A percentile compares a stretch with the other conserved stretches of the same genome.
phyloP scores from a whole-genome alignment of 2,113 vertebrate genomes.

The Stigmatopora argus region DNA sequence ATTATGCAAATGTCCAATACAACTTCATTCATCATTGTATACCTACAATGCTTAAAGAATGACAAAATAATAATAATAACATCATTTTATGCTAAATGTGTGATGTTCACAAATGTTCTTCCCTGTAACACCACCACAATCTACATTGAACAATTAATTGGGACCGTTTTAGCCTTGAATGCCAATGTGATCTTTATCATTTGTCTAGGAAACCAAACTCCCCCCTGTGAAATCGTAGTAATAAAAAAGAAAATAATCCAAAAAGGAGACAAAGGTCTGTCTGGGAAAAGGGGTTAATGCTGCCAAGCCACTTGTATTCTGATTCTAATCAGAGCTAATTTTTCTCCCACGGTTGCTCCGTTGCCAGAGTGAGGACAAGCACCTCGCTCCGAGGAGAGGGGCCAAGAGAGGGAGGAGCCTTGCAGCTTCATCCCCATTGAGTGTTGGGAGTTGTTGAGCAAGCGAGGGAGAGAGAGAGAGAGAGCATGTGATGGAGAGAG shows the following conservation, averaged over 20 bases:
- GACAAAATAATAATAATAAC: no score
- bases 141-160: conserved; percentile 15
- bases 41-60: no score
- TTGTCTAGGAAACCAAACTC: conserved; percentile 21
- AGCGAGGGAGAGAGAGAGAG: conserved; percentile 35
- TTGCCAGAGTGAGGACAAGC: conserved; percentile 58
- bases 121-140: no score
- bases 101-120: no score
- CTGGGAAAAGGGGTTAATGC: conserved; percentile 14
- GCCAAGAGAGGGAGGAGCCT: conserved; percentile 62
- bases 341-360: conserved; percentile 51
- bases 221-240: conserved; percentile 4
- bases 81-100: no score
- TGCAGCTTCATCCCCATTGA: conserved; percentile 54
- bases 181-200: conserved; percentile 40
- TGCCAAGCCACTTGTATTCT: conserved; percentile 51
- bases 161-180: conserved; percentile 34
- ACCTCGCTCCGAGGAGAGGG: conserved; percentile 46
- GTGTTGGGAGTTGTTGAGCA: conserved; percentile 46
- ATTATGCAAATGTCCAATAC: no score
- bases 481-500: conserved; percentile 15
- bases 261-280: conserved; percentile 22
- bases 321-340: conserved; percentile 58
- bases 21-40: no score
- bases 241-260: conserved; percentile 4